phyloP scores from a whole-genome alignment of 2,113 vertebrate genomes.

The western clawed frog (Xenopus tropicalis) region DNA sequence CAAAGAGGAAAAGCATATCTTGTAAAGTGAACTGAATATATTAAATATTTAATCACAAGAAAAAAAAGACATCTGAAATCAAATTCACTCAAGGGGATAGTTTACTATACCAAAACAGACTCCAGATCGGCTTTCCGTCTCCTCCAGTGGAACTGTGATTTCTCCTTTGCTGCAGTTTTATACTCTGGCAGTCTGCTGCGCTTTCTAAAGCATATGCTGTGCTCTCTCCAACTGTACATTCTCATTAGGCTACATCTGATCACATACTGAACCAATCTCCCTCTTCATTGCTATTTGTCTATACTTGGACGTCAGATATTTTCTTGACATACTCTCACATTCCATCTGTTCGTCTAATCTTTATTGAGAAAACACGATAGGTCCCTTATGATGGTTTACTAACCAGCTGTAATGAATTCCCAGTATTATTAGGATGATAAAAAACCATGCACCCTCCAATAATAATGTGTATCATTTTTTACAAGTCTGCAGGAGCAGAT shows the following conservation, averaged over 20 bases:
- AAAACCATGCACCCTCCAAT: too few species aligned
- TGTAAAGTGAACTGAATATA: background rate
- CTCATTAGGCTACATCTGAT: slow-evolving; percentile 5
- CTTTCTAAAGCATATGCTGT: slow-evolving; percentile 12
- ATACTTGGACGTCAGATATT: background rate
- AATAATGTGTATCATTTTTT: too few species aligned
- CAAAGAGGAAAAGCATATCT: background rate
- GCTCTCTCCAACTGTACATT: background rate
- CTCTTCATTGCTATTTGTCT: slow-evolving; percentile 13
- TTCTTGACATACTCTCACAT: background rate
- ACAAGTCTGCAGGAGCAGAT: too few species aligned
- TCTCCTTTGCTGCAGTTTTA: background rate
- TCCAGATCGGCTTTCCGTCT: too few species aligned
- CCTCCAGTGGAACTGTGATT: background rate
- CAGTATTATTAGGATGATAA: too few species aligned
- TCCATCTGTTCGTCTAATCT: background rate
- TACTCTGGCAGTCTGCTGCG: background rate
- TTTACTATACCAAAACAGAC: background rate
- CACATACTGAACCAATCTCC: slow-evolving; percentile 7
- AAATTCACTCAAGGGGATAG: background rate
- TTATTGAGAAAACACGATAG: background rate
- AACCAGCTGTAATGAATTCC: background rate
- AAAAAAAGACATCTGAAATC: background rate
- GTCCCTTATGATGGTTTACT: background rate
- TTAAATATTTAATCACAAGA: slow-evolving; percentile 3